These are phyloP conservation scores for Zosterops lateralis DNA, from an alignment of 2,113 vertebrate genomes.

Conservation along the genomic window DNA sequence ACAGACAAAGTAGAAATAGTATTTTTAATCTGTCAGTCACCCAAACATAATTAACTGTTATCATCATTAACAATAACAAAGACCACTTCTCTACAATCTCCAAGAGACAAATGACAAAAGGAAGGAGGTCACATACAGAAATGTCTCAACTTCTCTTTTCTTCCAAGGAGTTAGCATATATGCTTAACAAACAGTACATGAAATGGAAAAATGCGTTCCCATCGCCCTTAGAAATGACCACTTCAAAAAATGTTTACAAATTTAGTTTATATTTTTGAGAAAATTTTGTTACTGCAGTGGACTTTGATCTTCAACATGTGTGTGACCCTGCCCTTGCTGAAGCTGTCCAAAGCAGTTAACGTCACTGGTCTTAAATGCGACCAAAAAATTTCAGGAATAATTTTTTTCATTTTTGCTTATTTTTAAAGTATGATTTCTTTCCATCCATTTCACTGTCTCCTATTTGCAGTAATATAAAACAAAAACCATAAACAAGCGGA, in stretches of 20 bases:
- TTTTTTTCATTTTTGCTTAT: background rate
- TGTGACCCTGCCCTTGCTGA: background rate
- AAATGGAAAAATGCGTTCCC: background rate
- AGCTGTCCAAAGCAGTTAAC: background rate
- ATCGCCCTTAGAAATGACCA: background rate
- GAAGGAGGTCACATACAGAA: background rate
- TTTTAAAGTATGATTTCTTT: background rate
- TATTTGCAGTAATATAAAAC: background rate
- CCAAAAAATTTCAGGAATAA: background rate
- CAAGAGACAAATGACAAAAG: background rate
- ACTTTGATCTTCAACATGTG: background rate
- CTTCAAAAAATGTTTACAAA: conserved; percentile 3
- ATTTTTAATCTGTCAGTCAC: background rate
- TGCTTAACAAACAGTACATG: background rate
- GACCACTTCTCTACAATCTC: background rate
- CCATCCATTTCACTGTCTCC: background rate
- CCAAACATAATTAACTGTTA: conserved; percentile 10
- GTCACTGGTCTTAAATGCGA: background rate
- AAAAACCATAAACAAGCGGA: background rate
- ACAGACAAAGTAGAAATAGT: background rate
- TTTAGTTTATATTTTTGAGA: background rate
- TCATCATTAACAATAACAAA: background rate
- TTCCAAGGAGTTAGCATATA: background rate
- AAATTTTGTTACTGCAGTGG: background rate
- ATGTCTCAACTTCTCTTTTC: background rate